Base-by-base conservation (phyloP, 2,797 vertebrate genomes). In the Harpagifer antarcticus region DNA sequence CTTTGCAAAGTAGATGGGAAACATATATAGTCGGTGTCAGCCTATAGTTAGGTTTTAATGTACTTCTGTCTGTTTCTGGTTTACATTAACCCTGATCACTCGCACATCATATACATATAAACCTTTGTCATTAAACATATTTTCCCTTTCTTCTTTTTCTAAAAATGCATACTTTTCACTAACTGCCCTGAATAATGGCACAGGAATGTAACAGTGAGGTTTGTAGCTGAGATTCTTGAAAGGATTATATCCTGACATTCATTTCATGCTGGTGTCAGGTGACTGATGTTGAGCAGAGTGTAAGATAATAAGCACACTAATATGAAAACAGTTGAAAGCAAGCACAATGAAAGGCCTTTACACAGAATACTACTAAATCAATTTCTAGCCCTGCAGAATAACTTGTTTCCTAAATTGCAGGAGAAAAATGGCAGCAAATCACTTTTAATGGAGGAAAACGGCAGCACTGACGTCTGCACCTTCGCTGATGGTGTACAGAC, bases 401-500 rank as follows among this genome's bases (percentile, higher is more conserved):
- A 65, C 17, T 27, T 48, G 20, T 55, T 70, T 47, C 12, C 50
- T 8, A 33, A 31, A 60, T 27, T 55, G 3, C 43, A 40, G 27
- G 14, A 68, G 44, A 50, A 86, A 71, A 70, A 47, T 23, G 19
- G 27, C 10, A 57, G 49, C 20, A 71, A 77, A 83, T 50, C 33
- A 47, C 44, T 58, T 53, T 9, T 14, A 67, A 54, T 31, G 19
- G 44, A 48, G 17, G n/a, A 64, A 82, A 63, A 48, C 40, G 15
- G 16, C 14, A 48, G 45, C 67, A 42, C 11, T 77, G 72, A 60
- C 12, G 2, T 77, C 23, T 59, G 14, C 11, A 43, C 58, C 37
- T 48, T 5, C 53, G 6, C 42, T 74, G 81, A 89, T 57, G 23
- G 62, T 68, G 63, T 61, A 72, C 84, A 87, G 90, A 80, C 72